phyloP scores from a whole-genome alignment of 92 coral and sea anemone species.

The Phenganax subtilis region DNA sequence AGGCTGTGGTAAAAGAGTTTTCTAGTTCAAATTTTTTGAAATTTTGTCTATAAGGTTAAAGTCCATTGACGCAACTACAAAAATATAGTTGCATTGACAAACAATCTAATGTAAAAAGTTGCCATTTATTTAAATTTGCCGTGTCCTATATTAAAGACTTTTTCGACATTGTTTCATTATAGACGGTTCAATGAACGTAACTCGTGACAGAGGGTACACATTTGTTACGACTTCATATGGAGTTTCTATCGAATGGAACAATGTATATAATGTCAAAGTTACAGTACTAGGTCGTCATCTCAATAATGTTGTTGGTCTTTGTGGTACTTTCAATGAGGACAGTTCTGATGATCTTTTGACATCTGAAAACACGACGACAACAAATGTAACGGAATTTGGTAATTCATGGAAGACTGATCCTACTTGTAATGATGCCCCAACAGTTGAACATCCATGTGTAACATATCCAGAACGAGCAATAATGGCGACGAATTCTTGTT shows the following conservation, averaged over 20 bases:
- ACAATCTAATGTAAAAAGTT: too few relatives aligned
- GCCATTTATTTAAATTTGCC: too few relatives aligned
- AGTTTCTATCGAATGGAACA: slow-evolving; percentile 15
- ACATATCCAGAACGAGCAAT: background rate
- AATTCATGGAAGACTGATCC: slow-evolving; percentile 42
- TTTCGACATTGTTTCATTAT: background rate
- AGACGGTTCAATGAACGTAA: background rate
- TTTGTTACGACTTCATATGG: slow-evolving; percentile 11
- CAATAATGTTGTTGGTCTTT: slow-evolving; percentile 23
- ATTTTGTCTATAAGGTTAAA: too few relatives aligned
- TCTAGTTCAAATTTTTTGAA: too few relatives aligned
- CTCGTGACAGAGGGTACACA: background rate
- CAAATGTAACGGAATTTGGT: slow-evolving; percentile 14
- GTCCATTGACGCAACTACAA: too few relatives aligned
- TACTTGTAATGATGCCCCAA: background rate
- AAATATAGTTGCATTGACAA: too few relatives aligned
- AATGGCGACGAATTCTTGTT: background rate
- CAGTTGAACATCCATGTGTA: slow-evolving; percentile 13
- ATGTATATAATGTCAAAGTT: background rate
- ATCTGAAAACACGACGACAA: background rate
- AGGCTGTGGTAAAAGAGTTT: too few relatives aligned
- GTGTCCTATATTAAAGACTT: background rate
- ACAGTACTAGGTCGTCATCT: slow-evolving; percentile 26
- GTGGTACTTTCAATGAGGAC: slow-evolving; percentile 28
- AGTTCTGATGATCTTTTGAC: slow-evolving; percentile 20